phyloP scores from a whole-genome alignment of 1,140 invertebrate species.

The Eueides isabella region DNA sequence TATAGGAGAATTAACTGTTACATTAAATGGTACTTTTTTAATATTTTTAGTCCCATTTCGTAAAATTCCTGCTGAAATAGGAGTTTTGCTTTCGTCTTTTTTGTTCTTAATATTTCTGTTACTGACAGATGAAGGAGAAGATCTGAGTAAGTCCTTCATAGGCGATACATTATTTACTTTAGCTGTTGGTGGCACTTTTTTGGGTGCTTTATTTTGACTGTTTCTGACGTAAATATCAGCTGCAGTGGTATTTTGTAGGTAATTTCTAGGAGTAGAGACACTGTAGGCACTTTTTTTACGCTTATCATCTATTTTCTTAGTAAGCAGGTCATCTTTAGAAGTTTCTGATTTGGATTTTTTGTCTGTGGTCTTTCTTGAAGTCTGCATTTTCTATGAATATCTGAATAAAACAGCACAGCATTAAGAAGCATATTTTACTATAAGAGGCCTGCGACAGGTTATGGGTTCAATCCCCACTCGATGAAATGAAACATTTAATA shows the following conservation, averaged over 20 bases:
- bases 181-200: slow-evolving; percentile 43
- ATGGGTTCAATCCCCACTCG: too few species aligned
- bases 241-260: slow-evolving; percentile 54
- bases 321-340: slow-evolving; percentile 41
- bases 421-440: too few species aligned
- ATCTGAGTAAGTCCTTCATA: slow-evolving; percentile 63
- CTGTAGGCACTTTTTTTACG: slow-evolving; percentile 50
- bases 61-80: slow-evolving; percentile 21
- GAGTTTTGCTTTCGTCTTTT: slow-evolving; percentile 29
- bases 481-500: too few species aligned
- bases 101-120: slow-evolving; percentile 39
- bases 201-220: slow-evolving; percentile 49
- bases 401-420: not conserved
- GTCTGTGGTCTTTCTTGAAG: slow-evolving; percentile 29
- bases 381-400: slow-evolving; percentile 18
- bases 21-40: slow-evolving; percentile 54
- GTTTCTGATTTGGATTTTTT: slow-evolving; percentile 46
- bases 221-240: slow-evolving; percentile 66
- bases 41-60: slow-evolving; percentile 15
- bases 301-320: slow-evolving; percentile 56
- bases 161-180: slow-evolving; percentile 47
- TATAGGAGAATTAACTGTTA: slow-evolving; percentile 73
- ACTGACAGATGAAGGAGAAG: slow-evolving; percentile 52
- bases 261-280: slow-evolving; percentile 58
- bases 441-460: too few species aligned